Conservation (phyloP, 2,113 vertebrate genomes). For the Equus przewalskii region DNA sequence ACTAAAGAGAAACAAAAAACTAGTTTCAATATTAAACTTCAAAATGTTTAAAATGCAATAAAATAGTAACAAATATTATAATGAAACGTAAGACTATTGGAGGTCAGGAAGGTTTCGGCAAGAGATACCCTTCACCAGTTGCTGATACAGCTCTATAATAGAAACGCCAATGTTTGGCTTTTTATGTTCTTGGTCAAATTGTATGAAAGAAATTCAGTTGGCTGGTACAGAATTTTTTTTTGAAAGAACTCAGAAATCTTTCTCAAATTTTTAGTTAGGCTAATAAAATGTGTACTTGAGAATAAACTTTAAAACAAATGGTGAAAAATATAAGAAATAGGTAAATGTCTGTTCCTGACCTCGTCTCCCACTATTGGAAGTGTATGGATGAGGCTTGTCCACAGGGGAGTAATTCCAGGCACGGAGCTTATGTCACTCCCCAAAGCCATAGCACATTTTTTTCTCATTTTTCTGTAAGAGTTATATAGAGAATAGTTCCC, state of each 20-base stretch:
- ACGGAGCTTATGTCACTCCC: not conserved
- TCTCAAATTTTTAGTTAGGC: constrained; percentile 7
- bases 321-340: not conserved
- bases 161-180: not conserved
- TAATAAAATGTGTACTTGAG: not conserved
- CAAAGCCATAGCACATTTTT: not conserved
- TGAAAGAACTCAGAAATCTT: not conserved
- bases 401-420: not conserved
- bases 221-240: not conserved
- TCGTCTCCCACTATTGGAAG: not conserved
- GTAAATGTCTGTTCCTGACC: not conserved
- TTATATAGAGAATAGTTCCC: not conserved
- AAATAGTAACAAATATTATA: constrained; percentile 15
- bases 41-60: not conserved
- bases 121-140: not conserved
- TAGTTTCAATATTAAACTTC: constrained; percentile 31
- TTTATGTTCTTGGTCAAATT: not conserved
- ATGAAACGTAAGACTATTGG: not conserved
- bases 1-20: not conserved
- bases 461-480: not conserved
- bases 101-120: not conserved
- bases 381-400: not conserved
- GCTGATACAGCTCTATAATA: not conserved
- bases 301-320: constrained; percentile 7
- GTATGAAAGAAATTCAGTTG: not conserved